Conservation (phyloP, 2,888 invertebrate genomes). For the Drosophila monieri region DNA sequence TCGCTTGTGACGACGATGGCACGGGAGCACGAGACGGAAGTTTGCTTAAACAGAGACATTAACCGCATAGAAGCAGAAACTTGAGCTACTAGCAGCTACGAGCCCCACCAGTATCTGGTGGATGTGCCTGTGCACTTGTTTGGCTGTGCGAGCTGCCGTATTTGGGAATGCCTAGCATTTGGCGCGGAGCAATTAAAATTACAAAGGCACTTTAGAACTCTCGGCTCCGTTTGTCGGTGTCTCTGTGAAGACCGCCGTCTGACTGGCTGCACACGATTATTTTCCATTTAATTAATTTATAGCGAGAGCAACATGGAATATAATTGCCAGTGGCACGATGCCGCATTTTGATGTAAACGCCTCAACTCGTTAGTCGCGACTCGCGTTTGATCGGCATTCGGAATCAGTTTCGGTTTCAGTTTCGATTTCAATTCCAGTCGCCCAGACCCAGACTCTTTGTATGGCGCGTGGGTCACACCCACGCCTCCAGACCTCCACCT, state of each 20-base stretch:
- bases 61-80: constrained; percentile 16
- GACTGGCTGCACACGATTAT: constrained; percentile 70
- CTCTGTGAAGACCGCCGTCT: constrained; percentile 40
- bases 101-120: not conserved
- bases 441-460: constrained; percentile 10
- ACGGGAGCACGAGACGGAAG: constrained; percentile 18
- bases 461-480: constrained; percentile 67
- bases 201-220: constrained; percentile 70
- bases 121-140: constrained; percentile 18
- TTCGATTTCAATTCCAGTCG: constrained; percentile 35
- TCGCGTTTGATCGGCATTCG: not conserved
- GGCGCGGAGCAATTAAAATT: constrained; percentile 74
- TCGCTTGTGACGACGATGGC: constrained; percentile 4
- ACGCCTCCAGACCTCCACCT: constrained; percentile 34
- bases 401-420: constrained; percentile 39
- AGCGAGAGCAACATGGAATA: constrained; percentile 53
- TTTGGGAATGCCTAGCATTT: constrained; percentile 61
- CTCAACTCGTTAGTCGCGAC: constrained; percentile 52
- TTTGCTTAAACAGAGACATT: constrained; percentile 38
- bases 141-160: constrained; percentile 49
- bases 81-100: constrained; percentile 3
- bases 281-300: constrained; percentile 79
- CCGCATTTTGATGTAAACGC: constrained; percentile 58
- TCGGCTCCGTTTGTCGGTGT: constrained; percentile 71
- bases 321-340: constrained; percentile 71